Evolutionary conservation across 2,797 vertebrate genomes (phyloP), one percentile per base, ranked within the genome.

Genomic region (Etheostoma perlongum): DNA sequence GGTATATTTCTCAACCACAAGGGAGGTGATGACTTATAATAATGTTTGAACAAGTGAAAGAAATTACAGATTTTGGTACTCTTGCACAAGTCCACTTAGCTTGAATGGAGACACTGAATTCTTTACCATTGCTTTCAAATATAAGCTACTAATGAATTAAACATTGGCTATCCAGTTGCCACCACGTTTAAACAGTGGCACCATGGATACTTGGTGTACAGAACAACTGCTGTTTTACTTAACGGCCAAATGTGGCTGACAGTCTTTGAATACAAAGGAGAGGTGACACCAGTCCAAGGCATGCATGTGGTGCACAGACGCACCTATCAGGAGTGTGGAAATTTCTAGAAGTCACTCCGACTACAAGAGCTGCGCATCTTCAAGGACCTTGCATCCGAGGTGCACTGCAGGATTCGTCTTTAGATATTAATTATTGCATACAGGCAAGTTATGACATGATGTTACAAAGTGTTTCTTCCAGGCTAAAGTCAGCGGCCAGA

Each of bases 261-360:
- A 68, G 36, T 7, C 47, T 55, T 57, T 30, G 42, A 63, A 63
- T 21, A 64, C 61, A 78, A 70, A 73, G 14, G 25, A 51, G 63
- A 46, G 21, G 60, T 53, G 70, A 61, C 72, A 59, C 6, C 62
- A 57, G 71, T 7, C 25, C 53, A 47, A 52, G 13, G 6, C 51
- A 23, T 33, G 23, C 78, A 18, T 15, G 63, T 11, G 13, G 52
- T 5, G 44, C 49, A 53, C 52, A 14, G 9, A 51, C 5, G 67
- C 72, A 76, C 72, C 81, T 63, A 51, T 42, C n/a, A 60, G 30
- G 49, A 48, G 16, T 23, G 2, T 36, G 67, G 85, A 89, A 84
- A 61, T 76, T 89, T 92, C 89, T 72, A 81, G 84, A 89, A 90
- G 21, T 48, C 78, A 66, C n/a, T 85, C 80, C 81, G 47, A 5